Conservation (phyloP, 2,888 invertebrate genomes). For the Patella depressa region DNA sequence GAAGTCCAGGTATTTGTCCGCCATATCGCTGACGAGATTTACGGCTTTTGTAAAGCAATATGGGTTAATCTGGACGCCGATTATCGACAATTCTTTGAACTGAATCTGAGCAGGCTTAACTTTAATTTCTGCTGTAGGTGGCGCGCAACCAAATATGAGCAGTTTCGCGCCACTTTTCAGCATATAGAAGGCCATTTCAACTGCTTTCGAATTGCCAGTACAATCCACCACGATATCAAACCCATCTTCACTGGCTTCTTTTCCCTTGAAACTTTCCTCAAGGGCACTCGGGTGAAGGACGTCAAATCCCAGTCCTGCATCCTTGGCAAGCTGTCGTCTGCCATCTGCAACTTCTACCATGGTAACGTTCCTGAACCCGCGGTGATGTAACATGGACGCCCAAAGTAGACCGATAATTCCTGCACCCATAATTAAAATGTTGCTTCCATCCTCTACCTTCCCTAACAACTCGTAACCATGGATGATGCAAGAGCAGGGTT, state of each 20-base stretch:
- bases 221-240: constrained; percentile 10
- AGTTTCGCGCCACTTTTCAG: neutral
- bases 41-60: neutral
- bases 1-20: neutral
- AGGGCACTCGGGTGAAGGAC: neutral
- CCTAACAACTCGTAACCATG: neutral
- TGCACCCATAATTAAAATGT: neutral
- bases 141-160: neutral
- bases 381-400: neutral
- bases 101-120: neutral
- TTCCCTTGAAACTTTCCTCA: neutral
- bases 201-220: neutral
- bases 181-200: neutral
- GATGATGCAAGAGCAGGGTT: neutral
- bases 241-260: neutral
- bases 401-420: constrained; percentile 1
- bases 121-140: neutral
- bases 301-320: neutral
- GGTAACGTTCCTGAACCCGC: neutral
- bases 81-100: neutral
- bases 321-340: neutral
- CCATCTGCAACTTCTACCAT: neutral
- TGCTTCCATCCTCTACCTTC: neutral
- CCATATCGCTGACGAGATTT: neutral
- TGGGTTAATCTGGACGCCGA: neutral